Evolutionary conservation across 2,797 vertebrate genomes (phyloP).

Genomic region (Phoeniculus purpureus): DNA sequence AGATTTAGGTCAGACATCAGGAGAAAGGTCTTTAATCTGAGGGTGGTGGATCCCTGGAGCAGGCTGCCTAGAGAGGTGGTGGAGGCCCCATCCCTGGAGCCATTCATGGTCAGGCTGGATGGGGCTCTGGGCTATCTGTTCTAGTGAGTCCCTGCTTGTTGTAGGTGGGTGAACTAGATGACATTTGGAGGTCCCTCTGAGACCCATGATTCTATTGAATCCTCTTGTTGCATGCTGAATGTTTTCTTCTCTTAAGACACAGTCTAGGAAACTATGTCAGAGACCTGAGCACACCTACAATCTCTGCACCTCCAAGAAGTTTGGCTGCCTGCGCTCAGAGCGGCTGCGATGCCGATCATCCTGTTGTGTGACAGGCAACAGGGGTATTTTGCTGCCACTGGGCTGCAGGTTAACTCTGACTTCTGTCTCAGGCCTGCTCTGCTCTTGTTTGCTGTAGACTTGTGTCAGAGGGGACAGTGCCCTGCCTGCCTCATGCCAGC

Average conservation of each 20-base stretch:
- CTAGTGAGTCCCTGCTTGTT: too few species aligned
- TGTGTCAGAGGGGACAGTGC: fast-evolving
- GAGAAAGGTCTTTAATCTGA: too few species aligned
- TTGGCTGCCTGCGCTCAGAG: not conserved
- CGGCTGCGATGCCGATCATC: not conserved
- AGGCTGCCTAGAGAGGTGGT: too few species aligned
- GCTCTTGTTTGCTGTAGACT: not conserved
- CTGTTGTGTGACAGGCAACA: not conserved
- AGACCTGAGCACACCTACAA: not conserved
- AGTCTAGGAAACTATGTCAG: not conserved
- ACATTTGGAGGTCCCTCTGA: too few species aligned
- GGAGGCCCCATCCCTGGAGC: too few species aligned
- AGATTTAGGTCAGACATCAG: too few species aligned
- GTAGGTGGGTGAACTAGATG: too few species aligned
- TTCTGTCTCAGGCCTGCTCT: not conserved
- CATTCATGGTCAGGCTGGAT: too few species aligned
- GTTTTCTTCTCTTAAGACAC: not conserved
- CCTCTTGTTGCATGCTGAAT: not conserved
- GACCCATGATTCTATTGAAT: too few species aligned
- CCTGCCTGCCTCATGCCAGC: not conserved
- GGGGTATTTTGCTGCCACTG: not conserved
- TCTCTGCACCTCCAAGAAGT: not conserved
- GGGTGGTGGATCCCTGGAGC: too few species aligned
- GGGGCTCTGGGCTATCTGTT: too few species aligned
- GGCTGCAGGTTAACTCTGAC: not conserved